Evolutionary conservation across 1,140 invertebrate genomes (phyloP), one percentile per base, ranked within the genome.

Genomic region (Calliphora vicina): DNA sequence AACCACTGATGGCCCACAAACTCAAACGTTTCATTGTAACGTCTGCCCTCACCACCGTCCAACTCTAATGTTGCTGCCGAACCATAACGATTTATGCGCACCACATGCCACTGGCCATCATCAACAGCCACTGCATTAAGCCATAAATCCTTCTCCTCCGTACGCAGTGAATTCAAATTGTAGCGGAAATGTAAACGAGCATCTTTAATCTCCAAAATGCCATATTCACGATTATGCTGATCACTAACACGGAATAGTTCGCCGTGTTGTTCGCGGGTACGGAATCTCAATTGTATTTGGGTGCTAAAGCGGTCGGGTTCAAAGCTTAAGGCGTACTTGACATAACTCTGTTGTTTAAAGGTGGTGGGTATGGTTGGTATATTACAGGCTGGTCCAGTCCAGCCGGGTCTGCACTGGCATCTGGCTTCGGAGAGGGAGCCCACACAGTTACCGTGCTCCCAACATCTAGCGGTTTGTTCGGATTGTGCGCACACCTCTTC

Each of bases 61-160:
- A 99, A 91, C 88, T 97, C 96, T 71, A 99, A 91, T 13, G 96
- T 97, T n/a, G 98, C 97, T 8, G 97, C 96, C 45, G 97, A 97
- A 45, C 98, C 98, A 86, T 97, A 97, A 83, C 98, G 93, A 86
- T 94, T 95, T 0, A 97, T 96, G 85, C 95, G 93, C 0, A 97
- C 97, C 10, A 96, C 96, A 89, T 99, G 98, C 98, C 98, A 99
- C 87, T 98, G 97, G 13, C 98, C 98, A 91, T 99, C 97, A 88
- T 98, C 97, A 1, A 99, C 97, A 2, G 95, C 93, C 17, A 98
- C 95, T 42, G 96, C 94, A 82, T 95, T 97, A 13, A 99, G 91
- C 95, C 97, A 97, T 82, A 99, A 94, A 88, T 97, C 96, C 86
- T 94, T 93, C 91, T 99, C 96, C 91, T 98, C 96, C 10, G 96